Evolutionary conservation across 1,140 invertebrate genomes (phyloP).

Genomic region (Aphaenogaster rudis): DNA sequence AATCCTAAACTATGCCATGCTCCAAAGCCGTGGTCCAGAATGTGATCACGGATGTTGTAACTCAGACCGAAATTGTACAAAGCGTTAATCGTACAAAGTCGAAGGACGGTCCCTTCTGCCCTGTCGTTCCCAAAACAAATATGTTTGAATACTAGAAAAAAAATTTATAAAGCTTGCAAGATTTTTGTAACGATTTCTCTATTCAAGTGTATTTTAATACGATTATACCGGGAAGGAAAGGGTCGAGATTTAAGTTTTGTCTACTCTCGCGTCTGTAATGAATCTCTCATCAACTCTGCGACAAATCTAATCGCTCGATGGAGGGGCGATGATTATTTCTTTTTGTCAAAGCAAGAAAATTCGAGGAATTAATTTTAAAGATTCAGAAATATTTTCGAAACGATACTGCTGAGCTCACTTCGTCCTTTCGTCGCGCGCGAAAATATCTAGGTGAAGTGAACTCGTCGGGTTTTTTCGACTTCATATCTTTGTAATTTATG

Average conservation of each 20-base stretch:
- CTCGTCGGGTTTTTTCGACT: background rate
- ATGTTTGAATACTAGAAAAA: constrained; percentile 7
- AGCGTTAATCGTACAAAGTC: constrained; percentile 50
- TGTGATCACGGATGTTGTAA: constrained; percentile 21
- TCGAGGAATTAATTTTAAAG: background rate
- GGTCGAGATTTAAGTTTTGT: constrained; percentile 41
- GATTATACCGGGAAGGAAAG: constrained; percentile 17
- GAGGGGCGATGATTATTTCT: background rate
- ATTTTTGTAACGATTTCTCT: constrained; percentile 45
- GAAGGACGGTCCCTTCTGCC: constrained; percentile 31
- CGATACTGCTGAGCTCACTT: background rate
- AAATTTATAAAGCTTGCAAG: constrained; percentile 37
- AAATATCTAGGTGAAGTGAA: background rate
- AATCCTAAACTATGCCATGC: constrained; percentile 43
- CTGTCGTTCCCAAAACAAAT: constrained; percentile 29
- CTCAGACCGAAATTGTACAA: constrained; percentile 51
- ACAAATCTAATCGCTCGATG: constrained; percentile 10
- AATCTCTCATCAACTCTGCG: constrained; percentile 40
- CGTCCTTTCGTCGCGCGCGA: background rate
- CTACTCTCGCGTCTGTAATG: constrained; percentile 32
- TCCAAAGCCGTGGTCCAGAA: constrained; percentile 28
- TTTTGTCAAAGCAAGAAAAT: background rate
- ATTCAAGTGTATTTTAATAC: constrained; percentile 51
- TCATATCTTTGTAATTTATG: constrained; percentile 2
- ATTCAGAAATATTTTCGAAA: background rate